These are phyloP conservation scores for Cydia fagiglandana DNA, from an alignment of 1,140 invertebrate species.

Conservation along the genomic window DNA sequence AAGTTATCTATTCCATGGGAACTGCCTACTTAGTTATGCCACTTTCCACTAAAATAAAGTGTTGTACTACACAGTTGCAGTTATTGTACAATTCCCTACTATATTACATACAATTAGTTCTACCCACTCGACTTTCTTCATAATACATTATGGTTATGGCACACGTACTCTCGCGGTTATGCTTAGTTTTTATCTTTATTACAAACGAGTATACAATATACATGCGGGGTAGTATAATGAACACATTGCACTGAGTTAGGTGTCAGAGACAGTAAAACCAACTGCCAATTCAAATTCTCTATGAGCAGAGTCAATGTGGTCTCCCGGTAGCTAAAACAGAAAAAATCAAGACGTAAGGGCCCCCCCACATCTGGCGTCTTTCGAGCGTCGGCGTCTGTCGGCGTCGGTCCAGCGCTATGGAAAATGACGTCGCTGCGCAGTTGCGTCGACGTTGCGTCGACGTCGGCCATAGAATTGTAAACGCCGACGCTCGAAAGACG, in stretches of 20 bases:
- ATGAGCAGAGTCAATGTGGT: background rate
- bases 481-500: no score
- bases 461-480: no score
- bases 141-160: slow-evolving; percentile 8
- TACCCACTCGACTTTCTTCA: background rate
- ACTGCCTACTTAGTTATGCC: slow-evolving; percentile 11
- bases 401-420: no score
- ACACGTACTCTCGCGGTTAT: background rate
- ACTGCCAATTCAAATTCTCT: background rate
- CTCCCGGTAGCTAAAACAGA: no score
- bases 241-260: no score
- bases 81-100: background rate
- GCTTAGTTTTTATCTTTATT: background rate
- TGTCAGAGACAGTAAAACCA: background rate
- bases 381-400: no score
- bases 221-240: background rate
- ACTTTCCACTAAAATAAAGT: slow-evolving; percentile 2
- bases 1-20: slow-evolving; percentile 9
- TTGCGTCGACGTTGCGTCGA: no score
- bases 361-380: no score
- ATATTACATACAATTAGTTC: slow-evolving; percentile 9
- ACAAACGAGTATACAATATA: background rate
- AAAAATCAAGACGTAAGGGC: no score
- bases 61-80: slow-evolving; percentile 15
- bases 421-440: no score